phyloP scores from a whole-genome alignment of 2,797 vertebrate species.

The Acanthopagrus latus region DNA sequence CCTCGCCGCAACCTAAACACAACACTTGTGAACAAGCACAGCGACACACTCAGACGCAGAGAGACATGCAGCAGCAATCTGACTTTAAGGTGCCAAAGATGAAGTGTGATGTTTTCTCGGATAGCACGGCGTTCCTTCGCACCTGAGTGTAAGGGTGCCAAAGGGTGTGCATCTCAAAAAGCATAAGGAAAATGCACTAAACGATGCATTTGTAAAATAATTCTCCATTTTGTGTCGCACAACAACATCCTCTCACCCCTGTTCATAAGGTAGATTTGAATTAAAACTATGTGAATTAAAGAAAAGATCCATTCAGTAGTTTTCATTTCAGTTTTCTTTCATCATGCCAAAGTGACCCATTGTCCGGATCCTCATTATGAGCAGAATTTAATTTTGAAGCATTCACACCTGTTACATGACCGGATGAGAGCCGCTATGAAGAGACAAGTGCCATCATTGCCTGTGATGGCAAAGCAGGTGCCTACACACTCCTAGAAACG shows the following conservation, averaged over 20 bases:
- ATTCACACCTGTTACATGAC: background rate
- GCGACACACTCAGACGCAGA: slow-evolving; percentile 60
- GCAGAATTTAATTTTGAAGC: background rate
- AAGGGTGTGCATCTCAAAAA: slow-evolving; percentile 41
- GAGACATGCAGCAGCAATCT: slow-evolving; percentile 52
- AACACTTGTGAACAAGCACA: slow-evolving; percentile 72
- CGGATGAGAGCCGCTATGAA: background rate
- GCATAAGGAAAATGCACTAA: slow-evolving; percentile 22
- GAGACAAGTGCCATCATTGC: background rate
- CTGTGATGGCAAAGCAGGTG: background rate
- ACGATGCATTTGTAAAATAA: slow-evolving; percentile 2
- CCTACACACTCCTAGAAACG: background rate
- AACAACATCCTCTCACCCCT: background rate
- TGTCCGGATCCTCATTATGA: background rate
- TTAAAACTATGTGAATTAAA: background rate
- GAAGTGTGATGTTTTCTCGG: slow-evolving; percentile 64
- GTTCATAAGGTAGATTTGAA: slow-evolving; percentile 8
- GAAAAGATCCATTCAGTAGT: background rate
- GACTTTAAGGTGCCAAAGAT: slow-evolving; percentile 59
- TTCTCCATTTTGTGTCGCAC: slow-evolving; percentile 2
- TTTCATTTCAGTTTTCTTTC: background rate
- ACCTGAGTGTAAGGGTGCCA: slow-evolving; percentile 47
- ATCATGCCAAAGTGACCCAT: background rate
- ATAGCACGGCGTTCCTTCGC: slow-evolving; percentile 54
- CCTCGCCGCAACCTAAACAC: slow-evolving; percentile 42